Evolutionary conservation across 2,797 vertebrate species (phyloP).

Genomic region (Taenioides sp.): DNA sequence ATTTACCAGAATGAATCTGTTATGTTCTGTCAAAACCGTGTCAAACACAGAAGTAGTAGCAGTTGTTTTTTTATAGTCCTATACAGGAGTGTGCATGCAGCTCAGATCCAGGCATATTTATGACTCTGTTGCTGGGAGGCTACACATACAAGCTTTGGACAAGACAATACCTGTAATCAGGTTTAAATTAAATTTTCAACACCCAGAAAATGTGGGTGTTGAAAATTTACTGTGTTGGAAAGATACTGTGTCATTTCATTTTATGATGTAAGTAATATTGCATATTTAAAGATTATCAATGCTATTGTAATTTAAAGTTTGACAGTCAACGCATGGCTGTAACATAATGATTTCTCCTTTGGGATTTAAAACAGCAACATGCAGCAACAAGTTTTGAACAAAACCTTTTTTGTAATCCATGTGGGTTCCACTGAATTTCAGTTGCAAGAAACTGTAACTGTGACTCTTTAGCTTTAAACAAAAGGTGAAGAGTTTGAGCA

Average conservation of each 20-base stretch:
- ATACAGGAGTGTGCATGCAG: neutral
- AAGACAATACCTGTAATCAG: neutral
- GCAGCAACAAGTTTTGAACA: too few species aligned
- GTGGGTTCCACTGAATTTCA: neutral
- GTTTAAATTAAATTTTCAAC: too few species aligned
- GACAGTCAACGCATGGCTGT: too few species aligned
- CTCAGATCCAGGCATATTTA: neutral
- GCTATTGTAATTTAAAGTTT: too few species aligned
- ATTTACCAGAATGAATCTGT: neutral
- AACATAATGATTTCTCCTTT: too few species aligned
- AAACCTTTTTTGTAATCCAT: too few species aligned
- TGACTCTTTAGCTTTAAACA: neutral
- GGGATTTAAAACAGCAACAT: too few species aligned
- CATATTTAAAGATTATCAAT: too few species aligned
- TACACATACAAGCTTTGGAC: neutral
- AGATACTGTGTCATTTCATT: neutral
- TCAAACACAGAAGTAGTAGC: neutral
- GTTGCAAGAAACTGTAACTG: neutral
- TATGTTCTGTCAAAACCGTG: neutral
- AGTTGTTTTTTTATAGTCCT: neutral
- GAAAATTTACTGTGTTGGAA: neutral
- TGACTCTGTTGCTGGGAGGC: too few species aligned
- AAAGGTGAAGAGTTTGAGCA: too few species aligned
- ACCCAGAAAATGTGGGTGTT: too few species aligned
- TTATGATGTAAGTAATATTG: too few species aligned